Evolutionary conservation across 2,888 invertebrate genomes (phyloP).

Genomic region (Thalpophila matura): DNA sequence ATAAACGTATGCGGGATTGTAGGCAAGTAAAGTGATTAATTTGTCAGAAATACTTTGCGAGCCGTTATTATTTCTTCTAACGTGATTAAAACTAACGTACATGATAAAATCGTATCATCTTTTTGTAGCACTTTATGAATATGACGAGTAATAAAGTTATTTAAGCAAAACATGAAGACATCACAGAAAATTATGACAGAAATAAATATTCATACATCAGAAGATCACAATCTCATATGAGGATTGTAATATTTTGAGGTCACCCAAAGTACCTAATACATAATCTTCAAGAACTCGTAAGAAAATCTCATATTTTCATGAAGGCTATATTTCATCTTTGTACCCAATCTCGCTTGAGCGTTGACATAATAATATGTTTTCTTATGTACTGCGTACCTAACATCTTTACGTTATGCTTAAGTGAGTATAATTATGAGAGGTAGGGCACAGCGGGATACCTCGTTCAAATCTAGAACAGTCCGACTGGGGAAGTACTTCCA

Average conservation of each 20-base stretch:
- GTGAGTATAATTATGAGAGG: no score
- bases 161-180: background rate
- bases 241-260: background rate
- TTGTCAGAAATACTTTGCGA: no score
- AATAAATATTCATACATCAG: background rate
- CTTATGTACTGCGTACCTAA: conserved; percentile 6
- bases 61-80: no score
- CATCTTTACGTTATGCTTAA: background rate
- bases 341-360: conserved; percentile 13
- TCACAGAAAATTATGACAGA: background rate
- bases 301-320: conserved; percentile 10
- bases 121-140: background rate
- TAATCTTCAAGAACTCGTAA: conserved; percentile 23
- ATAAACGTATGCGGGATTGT: no score
- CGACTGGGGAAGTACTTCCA: no score
- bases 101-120: no score
- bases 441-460: no score
- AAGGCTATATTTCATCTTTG: conserved; percentile 16
- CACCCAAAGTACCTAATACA: background rate
- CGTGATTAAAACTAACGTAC: no score
- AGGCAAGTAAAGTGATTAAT: no score
- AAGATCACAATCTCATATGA: background rate
- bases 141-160: background rate
- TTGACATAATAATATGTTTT: conserved; percentile 29
- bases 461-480: no score